phyloP scores from a whole-genome alignment of 2,113 vertebrate species.

The human (Homo sapiens) region GRCh38 chr6:100174501-100175000 shows the following conservation, averaged over 20 bases:
- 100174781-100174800: conserved; percentile 70
- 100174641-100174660: neutral
- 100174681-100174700: conserved; percentile 53
- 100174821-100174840: conserved; percentile 69
- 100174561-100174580: too few relatives aligned
- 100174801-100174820: conserved; percentile 66
- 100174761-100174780: conserved; percentile 79
- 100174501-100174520: neutral
- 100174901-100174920: conserved; percentile 83
- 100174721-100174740: conserved; percentile 78
- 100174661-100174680: neutral
- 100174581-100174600: neutral
- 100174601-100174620: neutral
- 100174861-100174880: conserved; percentile 84
- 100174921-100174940: conserved; percentile 81
- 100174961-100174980: conserved; percentile 87
- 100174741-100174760: conserved; percentile 72
- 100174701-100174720: conserved; percentile 56
- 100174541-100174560: neutral
- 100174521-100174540: neutral
- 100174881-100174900: conserved; percentile 91
- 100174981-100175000: conserved; percentile 74
- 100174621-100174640: neutral
- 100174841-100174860: conserved; percentile 79
- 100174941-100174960: conserved; percentile 82